Evolutionary conservation across 2,888 invertebrate genomes (phyloP).

Genomic region (Cacoxenus indagator): DNA sequence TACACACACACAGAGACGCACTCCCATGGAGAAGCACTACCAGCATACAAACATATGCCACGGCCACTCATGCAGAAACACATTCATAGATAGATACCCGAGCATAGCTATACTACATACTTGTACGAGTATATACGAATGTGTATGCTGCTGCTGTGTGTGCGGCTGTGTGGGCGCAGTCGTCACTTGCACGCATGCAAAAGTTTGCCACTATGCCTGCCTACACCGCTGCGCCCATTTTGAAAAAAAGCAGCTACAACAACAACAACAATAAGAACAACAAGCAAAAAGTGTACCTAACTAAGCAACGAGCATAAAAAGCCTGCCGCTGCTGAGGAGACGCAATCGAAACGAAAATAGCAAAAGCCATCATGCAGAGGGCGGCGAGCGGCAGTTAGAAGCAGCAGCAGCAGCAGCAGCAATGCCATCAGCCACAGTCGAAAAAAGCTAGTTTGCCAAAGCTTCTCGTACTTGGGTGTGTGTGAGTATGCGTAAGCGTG

Average conservation of each 20-base stretch:
- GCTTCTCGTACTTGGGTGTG: constrained; percentile 26
- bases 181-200: constrained; percentile 24
- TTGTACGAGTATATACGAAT: background rate
- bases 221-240: constrained; percentile 12
- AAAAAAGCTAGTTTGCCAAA: constrained; percentile 42
- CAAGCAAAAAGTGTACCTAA: background rate
- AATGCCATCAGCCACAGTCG: constrained; percentile 27
- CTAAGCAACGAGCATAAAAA: background rate
- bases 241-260: constrained; percentile 7
- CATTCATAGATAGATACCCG: background rate
- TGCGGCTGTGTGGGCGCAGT: constrained; percentile 17
- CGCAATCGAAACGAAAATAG: constrained; percentile 21
- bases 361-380: background rate
- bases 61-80: constrained; percentile 1
- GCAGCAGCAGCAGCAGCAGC: background rate
- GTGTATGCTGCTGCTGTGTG: background rate
- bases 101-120: background rate
- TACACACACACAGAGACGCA: background rate
- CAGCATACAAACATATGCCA: constrained; percentile 15
- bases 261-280: constrained; percentile 8
- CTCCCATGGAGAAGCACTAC: constrained; percentile 6
- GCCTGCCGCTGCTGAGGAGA: background rate
- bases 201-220: constrained; percentile 23
- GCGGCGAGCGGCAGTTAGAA: background rate
- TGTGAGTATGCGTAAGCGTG: background rate